Conservation (phyloP, 1,140 invertebrate species). For the Leptinotarsa lineolata region DNA sequence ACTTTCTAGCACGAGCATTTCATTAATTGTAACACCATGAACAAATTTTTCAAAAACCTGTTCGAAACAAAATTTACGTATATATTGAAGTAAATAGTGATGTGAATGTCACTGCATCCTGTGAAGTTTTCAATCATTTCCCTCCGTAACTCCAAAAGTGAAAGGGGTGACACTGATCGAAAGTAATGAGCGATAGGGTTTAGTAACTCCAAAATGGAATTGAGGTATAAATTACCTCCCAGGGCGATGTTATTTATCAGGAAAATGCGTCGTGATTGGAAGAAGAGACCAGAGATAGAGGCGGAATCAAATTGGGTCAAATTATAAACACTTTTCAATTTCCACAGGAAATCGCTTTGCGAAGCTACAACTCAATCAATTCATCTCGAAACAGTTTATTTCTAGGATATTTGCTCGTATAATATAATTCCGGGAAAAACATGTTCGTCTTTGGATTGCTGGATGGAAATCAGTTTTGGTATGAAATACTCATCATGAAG, state of each 20-base stretch:
- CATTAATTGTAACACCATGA: too few relatives aligned
- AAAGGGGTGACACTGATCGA: too few relatives aligned
- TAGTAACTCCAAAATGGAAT: background rate
- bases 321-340: constrained; percentile 47
- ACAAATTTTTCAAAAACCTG: too few relatives aligned
- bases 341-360: constrained; percentile 41
- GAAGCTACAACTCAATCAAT: constrained; percentile 27
- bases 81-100: too few relatives aligned
- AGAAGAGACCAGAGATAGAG: constrained; percentile 1
- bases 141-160: too few relatives aligned
- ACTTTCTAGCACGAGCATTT: too few relatives aligned
- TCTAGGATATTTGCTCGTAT: constrained; percentile 9
- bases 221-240: constrained; percentile 32
- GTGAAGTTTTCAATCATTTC: too few relatives aligned
- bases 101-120: too few relatives aligned
- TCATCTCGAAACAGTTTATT: constrained; percentile 20
- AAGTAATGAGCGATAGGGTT: too few relatives aligned
- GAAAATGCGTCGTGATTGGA: constrained; percentile 11
- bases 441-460: background rate
- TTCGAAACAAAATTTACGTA: too few relatives aligned
- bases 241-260: constrained; percentile 20
- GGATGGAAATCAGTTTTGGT: background rate
- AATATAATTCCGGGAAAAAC: background rate
- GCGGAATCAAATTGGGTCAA: constrained; percentile 44
- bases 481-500: background rate